Evolutionary conservation across 1,140 invertebrate species (phyloP), one percentile per base, ranked within the genome.

Genomic region (Brachionus rubens): DNA sequence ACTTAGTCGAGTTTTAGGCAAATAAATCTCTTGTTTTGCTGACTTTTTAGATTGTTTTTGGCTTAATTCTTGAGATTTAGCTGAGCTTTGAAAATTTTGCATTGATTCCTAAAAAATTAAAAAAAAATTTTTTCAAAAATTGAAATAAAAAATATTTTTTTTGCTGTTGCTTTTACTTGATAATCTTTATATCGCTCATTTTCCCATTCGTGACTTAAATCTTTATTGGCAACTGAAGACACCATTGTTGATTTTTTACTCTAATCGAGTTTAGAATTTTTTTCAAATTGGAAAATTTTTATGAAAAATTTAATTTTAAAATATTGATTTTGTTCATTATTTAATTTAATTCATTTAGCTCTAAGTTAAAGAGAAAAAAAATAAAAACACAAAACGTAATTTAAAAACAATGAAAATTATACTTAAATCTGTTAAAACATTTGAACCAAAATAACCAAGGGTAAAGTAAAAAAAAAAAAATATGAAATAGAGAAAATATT

Each of bases 161-260:
- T n/a, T n/a, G n/a, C n/a, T n/a, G n/a, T n/a, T n/a, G n/a, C n/a
- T n/a, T n/a, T n/a, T n/a, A 65, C 59, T 65, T 65, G 59, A n/a
- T 65, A 65, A 28, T 65, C 59, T 28, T 65, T 65, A 28, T 65
- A 65, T 65, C 59, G 33, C 24, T 65, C 59, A 43, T 65, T 43
- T 65, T 65, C 40, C 59, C 59, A 65, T 24, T 65, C 59, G 30
- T 59, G 54, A 59, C 16, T 59, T 16, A 59, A 21, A 7, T 59
- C 54, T 40, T 65, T 65, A 19, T 65, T 65, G 43, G 33, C 36
- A 65, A 65, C 33, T 43, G 59, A 65, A n/a, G 59, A 65, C 26
- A 65, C 36, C 59, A 65, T 65, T 41, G 24, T 65, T 28, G 52
- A 54, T 28, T 54, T 52, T 26, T 24, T 19, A 52, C 28, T 54